These are phyloP conservation scores for Ceratina japonica DNA, from an alignment of 1,140 invertebrate species.

Conservation along the genomic window DNA sequence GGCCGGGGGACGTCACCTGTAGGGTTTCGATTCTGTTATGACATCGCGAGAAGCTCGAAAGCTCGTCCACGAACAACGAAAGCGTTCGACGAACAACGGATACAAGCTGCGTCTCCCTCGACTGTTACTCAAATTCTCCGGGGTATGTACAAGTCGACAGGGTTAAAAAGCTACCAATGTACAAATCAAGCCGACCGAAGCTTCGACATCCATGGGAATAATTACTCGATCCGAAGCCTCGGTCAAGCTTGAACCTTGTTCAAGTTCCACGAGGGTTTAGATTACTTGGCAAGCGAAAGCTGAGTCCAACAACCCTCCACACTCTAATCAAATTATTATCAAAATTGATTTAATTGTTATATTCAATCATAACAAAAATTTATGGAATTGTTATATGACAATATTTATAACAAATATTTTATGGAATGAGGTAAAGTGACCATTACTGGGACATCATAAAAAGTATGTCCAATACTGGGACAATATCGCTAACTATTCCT, in stretches of 20 bases:
- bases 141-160: slow-evolving; percentile 12
- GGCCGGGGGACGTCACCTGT: background rate
- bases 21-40: slow-evolving; percentile 21
- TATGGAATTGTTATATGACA: too few species aligned
- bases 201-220: too few species aligned
- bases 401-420: too few species aligned
- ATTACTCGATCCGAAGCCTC: too few species aligned
- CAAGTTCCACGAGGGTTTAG: background rate
- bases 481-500: too few species aligned
- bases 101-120: slow-evolving; percentile 19
- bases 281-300: slow-evolving; percentile 41
- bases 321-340: background rate
- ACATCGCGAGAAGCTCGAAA: slow-evolving; percentile 52
- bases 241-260: background rate
- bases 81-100: slow-evolving; percentile 40
- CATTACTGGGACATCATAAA: too few species aligned
- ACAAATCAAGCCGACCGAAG: background rate
- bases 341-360: too few species aligned
- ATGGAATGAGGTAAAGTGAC: too few species aligned
- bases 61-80: slow-evolving; percentile 50
- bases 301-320: background rate
- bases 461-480: too few species aligned
- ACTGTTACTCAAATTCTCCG: background rate
- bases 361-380: too few species aligned
- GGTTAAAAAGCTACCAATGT: slow-evolving; percentile 21